Percentiles rank a stretch among this genome's conserved stretches.
These are phyloP conservation scores for Sebastes cheni DNA, from an alignment of 2,797 vertebrate species.

Conservation along the genomic window DNA sequence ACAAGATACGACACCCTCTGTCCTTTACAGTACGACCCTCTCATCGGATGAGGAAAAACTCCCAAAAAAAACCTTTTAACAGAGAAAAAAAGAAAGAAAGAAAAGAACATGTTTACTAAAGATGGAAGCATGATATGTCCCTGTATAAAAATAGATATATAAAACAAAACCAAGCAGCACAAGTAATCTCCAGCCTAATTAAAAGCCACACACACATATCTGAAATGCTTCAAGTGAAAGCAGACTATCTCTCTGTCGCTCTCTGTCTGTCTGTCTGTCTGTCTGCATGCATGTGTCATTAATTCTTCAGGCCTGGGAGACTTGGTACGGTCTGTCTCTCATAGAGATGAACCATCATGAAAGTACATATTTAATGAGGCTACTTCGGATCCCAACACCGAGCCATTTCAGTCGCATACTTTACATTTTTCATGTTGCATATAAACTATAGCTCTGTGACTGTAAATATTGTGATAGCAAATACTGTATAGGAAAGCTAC, in stretches of 20 bases:
- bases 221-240: conserved; percentile 27
- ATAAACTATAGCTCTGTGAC: background rate
- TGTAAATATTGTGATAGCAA: background rate
- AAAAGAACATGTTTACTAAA: background rate
- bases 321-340: background rate
- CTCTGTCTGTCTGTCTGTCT: background rate
- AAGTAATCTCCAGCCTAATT: conserved; percentile 40
- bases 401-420: background rate
- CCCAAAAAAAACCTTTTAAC: too few species aligned
- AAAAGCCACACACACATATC: conserved; percentile 39
- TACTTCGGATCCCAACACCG: background rate
- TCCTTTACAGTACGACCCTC: too few species aligned
- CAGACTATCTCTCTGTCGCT: background rate
- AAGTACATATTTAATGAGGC: conserved; percentile 36
- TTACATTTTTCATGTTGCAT: background rate
- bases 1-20: too few species aligned
- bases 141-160: conserved; percentile 17
- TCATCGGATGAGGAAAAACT: too few species aligned
- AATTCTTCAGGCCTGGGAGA: conserved; percentile 20
- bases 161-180: conserved; percentile 13
- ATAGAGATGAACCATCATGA: conserved; percentile 7
- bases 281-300: conserved; percentile 26
- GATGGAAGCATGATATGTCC: background rate
- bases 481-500: background rate
- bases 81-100: too few species aligned